Evolutionary conservation across 2,888 invertebrate genomes (phyloP), one percentile per base, ranked within the genome.

Genomic region (Meghimatium bilineatum): DNA sequence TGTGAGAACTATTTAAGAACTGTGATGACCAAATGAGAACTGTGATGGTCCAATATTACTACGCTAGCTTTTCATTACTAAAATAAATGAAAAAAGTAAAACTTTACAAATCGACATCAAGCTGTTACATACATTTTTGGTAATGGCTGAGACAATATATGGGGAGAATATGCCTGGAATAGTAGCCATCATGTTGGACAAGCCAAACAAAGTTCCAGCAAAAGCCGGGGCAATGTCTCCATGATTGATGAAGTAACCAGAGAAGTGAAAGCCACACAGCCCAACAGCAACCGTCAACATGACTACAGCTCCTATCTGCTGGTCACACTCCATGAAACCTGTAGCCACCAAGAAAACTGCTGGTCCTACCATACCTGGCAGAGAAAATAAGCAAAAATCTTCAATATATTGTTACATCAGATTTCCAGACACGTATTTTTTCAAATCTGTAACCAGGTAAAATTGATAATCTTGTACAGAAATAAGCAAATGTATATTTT

Each of bases 211-310:
- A 88, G 91, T 91, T 32, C 91, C 91, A 1, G 92, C 92, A 85
- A 89, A 92, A 29, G 85, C 82, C 1, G 92, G 91, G 0, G 91
- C 91, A 67, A 92, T 90, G 79, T 92, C 92, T 12, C 90, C 90
- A 71, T 91, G 91, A 84, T 92, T 92, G 80, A 91, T 89, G 81
- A 91, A 88, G 83, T 89, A 90, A 17, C 90, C 90, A 56, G 89
- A 88, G 85, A 90, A 91, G 90, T 90, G 77, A 91, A 87, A 0
- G 88, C 90, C 86, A 91, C 89, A 29, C 90, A 88, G 12, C 90
- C 79, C 5, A 90, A 90, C 60, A 92, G 85, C 60, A 92, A 82
- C 79, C 5, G 90, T 89, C 60, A 92, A 85, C 60, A 92, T 80
- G 10, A 88, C 86, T 20, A 92, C 89, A 1, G 92, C 92, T 36